These are phyloP conservation scores for Agriopis aurantiaria DNA, from an alignment of 2,888 invertebrate genomes.

Conservation along the genomic window DNA sequence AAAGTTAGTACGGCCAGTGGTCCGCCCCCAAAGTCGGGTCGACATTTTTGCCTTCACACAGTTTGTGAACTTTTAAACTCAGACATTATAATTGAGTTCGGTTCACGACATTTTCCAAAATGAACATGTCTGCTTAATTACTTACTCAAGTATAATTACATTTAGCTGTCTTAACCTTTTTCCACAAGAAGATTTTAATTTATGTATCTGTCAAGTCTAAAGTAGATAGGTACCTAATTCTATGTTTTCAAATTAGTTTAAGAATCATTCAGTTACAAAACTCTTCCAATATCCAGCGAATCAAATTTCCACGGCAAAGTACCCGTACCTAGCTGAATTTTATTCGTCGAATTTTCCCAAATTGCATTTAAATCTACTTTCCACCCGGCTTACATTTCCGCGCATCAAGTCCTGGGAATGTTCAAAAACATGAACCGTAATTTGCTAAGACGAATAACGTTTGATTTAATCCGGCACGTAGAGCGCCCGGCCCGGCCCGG, in stretches of 20 bases:
- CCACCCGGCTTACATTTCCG: constrained; percentile 68
- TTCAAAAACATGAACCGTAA: constrained; percentile 81
- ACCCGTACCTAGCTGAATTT: constrained; percentile 46
- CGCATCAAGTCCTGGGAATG: constrained; percentile 69
- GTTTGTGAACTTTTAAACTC: constrained; percentile 33
- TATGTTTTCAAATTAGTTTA: constrained; percentile 2
- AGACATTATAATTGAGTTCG: constrained; percentile 31
- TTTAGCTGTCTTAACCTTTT: background rate
- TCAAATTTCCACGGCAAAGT: constrained; percentile 38
- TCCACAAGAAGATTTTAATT: background rate
- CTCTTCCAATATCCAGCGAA: constrained; percentile 29
- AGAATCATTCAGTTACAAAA: constrained; percentile 26
- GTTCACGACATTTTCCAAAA: constrained; percentile 26
- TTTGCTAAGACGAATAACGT: constrained; percentile 85
- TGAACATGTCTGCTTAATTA: constrained; percentile 7
- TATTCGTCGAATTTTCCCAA: constrained; percentile 59
- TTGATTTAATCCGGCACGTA: constrained; percentile 84
- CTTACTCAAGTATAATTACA: background rate
- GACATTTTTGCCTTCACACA: constrained; percentile 34
- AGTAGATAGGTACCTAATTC: too few relatives aligned
- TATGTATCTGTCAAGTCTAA: background rate
- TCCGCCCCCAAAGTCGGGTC: constrained; percentile 25
- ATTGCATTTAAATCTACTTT: constrained; percentile 71
- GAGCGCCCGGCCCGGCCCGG: constrained; percentile 61
- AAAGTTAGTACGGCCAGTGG: constrained; percentile 32